These are phyloP conservation scores for Apomyelois bistriatella DNA, from an alignment of 2,888 invertebrate species.

Conservation along the genomic window DNA sequence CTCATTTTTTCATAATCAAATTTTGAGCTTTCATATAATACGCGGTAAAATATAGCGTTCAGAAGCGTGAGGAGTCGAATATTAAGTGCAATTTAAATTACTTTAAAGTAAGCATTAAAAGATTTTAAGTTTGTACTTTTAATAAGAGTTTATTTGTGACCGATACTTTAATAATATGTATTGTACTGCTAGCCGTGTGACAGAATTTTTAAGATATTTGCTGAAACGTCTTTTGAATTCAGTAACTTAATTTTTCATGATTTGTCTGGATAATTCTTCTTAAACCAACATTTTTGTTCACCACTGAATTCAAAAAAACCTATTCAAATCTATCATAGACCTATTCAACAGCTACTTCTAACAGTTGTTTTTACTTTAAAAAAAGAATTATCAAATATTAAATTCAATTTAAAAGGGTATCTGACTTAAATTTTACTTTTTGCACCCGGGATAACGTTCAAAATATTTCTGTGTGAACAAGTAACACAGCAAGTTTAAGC, in stretches of 20 bases:
- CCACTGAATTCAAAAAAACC: no score
- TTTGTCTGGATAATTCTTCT: no score
- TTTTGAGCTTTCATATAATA: slow-evolving; percentile 49
- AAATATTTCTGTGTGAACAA: slow-evolving; percentile 13
- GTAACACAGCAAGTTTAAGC: slow-evolving; percentile 18
- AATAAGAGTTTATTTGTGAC: background rate
- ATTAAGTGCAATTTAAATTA: slow-evolving; percentile 9
- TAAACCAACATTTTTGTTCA: no score
- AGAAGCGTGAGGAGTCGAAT: background rate
- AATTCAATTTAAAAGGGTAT: no score
- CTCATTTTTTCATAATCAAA: slow-evolving; percentile 57
- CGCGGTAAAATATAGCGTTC: slow-evolving; percentile 28
- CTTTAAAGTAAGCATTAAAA: background rate
- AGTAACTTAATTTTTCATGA: no score
- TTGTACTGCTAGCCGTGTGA: no score
- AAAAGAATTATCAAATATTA: no score
- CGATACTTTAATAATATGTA: background rate
- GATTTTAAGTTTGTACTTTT: background rate
- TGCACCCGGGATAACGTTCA: background rate
- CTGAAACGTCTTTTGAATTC: no score
- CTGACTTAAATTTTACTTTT: background rate
- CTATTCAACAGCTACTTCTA: no score
- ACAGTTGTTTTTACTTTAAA: no score
- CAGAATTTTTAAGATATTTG: no score
- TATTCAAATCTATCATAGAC: no score